Conservation (phyloP, 2,888 invertebrate genomes). For the Gandaritis pyraliata region DNA sequence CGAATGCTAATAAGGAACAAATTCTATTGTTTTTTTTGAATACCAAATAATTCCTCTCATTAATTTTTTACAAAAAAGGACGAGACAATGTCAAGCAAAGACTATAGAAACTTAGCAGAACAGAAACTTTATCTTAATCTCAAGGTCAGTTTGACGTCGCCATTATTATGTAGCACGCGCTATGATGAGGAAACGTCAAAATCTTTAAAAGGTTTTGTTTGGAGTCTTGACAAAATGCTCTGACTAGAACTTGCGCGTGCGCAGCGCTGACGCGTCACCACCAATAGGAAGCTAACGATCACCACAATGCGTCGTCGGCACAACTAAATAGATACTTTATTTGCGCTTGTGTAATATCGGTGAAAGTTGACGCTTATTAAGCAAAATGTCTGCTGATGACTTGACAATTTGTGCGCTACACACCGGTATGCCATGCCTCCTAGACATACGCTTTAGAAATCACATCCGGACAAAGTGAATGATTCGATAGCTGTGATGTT, state of each 20-base stretch:
- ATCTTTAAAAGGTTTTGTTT: conserved; percentile 55
- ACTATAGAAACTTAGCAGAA: conserved; percentile 43
- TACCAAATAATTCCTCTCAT: conserved; percentile 44
- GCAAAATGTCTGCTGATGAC: conserved; percentile 41
- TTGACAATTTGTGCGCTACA: conserved; percentile 38
- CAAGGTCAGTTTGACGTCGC: conserved; percentile 28
- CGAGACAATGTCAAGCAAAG: conserved; percentile 71
- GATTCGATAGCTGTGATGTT: conserved; percentile 23
- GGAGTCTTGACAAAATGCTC: conserved; percentile 76
- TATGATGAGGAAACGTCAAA: conserved; percentile 69
- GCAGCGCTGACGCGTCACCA: conserved; percentile 59
- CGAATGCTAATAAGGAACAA: too few species aligned
- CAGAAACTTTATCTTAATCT: conserved; percentile 33
- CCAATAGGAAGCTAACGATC: conserved; percentile 74
- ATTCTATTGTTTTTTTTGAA: conserved; percentile 3
- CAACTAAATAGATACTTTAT: conserved; percentile 63
- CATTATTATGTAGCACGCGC: conserved; percentile 25
- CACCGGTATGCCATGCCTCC: conserved; percentile 19
- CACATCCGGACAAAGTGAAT: conserved; percentile 32
- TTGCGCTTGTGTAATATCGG: conserved; percentile 44
- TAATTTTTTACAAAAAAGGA: conserved; percentile 56
- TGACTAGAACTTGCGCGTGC: conserved; percentile 56
- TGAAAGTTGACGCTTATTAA: conserved; percentile 41
- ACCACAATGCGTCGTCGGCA: conserved; percentile 57
- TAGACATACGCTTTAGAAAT: conserved; percentile 33